Evolutionary conservation across 2,113 vertebrate species (phyloP).

Genomic region (Pachycephala philippinensis): DNA sequence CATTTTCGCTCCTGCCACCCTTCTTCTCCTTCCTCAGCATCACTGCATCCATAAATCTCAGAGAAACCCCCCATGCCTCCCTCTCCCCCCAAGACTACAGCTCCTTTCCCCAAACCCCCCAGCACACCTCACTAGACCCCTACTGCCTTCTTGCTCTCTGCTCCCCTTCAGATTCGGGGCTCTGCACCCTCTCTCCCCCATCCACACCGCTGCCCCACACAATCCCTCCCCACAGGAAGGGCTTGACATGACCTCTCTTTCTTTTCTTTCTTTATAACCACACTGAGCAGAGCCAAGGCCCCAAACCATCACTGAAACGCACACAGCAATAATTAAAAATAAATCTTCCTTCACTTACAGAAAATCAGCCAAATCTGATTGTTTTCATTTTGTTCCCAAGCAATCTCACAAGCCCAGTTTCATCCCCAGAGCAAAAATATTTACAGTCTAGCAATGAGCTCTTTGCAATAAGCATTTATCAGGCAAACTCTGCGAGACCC

Average conservation of each 20-base stretch:
- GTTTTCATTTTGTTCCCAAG: constrained; percentile 40
- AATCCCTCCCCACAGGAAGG: background rate
- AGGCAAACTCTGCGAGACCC: constrained; percentile 25
- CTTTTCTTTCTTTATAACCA: background rate
- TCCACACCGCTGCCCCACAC: background rate
- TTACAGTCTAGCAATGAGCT: constrained; percentile 28
- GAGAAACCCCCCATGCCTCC: accelerated
- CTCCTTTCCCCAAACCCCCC: background rate
- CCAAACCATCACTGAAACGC: background rate
- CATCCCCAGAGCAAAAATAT: constrained; percentile 43
- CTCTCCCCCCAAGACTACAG: background rate
- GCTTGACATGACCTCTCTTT: background rate
- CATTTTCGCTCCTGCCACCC: background rate
- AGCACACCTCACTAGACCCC: background rate
- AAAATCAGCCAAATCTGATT: constrained; percentile 51
- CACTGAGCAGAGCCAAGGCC: background rate
- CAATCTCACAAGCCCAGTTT: background rate
- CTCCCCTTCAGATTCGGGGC: background rate
- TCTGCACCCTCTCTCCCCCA: background rate
- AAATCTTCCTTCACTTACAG: constrained; percentile 36
- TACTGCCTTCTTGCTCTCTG: background rate
- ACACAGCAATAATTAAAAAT: constrained; percentile 21
- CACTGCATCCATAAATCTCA: background rate
- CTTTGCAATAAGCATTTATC: constrained; percentile 39
- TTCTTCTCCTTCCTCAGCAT: background rate